phyloP scores from a whole-genome alignment of 2,113 vertebrate species.

The Saguinus imperator region DNA sequence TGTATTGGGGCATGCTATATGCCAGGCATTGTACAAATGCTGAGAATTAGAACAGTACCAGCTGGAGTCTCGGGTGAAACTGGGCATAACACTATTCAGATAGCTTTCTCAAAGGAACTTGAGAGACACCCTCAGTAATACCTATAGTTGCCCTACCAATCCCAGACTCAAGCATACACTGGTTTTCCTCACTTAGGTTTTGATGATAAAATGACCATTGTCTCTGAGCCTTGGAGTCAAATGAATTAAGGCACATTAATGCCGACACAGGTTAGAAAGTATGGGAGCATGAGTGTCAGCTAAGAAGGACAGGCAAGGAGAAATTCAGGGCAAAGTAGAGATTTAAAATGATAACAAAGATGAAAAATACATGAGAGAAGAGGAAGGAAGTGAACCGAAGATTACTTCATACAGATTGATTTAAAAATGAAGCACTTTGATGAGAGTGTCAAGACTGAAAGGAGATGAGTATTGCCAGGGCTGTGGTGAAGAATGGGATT shows the following conservation, averaged over 20 bases:
- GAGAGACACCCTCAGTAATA: not conserved
- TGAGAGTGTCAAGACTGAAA: not conserved
- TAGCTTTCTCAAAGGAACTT: not conserved
- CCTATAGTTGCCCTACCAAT: not conserved
- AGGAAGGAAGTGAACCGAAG: not conserved
- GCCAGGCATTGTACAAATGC: conserved; percentile 16
- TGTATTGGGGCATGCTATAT: not conserved
- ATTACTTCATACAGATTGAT: not conserved
- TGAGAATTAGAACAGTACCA: conserved; percentile 19
- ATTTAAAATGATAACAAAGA: not conserved
- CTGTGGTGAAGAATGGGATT: not conserved
- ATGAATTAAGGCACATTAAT: not conserved
- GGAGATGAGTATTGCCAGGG: not conserved
- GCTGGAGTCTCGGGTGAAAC: not conserved
- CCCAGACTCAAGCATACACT: not conserved
- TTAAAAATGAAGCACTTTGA: not conserved
- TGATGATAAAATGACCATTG: not conserved
- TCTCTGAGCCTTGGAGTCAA: not conserved
- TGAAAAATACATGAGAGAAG: not conserved
- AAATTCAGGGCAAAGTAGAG: not conserved
- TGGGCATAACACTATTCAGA: not conserved
- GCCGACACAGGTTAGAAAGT: not conserved
- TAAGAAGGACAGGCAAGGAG: not conserved
- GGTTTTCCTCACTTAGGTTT: not conserved
- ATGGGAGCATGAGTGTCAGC: not conserved